Evolutionary conservation across 2,113 vertebrate species (phyloP).

Genomic region (Symphodus melops): DNA sequence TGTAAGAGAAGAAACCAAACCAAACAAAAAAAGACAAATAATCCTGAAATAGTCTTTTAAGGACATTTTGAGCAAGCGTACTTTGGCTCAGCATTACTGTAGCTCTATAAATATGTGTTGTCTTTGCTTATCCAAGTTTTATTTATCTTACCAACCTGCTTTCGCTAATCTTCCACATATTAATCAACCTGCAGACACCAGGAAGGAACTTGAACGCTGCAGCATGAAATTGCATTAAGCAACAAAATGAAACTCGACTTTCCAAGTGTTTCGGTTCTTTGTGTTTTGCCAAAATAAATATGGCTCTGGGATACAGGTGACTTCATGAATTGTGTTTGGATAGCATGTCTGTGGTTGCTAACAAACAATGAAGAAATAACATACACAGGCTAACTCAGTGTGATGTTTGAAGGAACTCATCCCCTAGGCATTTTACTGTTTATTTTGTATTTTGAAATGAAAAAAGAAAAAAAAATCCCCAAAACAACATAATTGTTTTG

Average conservation of each 20-base stretch:
- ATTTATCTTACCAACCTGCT: conserved; percentile 21
- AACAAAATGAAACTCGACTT: conserved; percentile 10
- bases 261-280: neutral
- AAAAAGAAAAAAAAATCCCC: neutral
- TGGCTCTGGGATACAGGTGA: conserved; percentile 36
- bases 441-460: neutral
- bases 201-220: conserved; percentile 6
- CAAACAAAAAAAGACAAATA: neutral
- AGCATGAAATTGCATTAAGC: conserved; percentile 21
- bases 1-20: conserved; percentile 13
- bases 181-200: conserved; percentile 17
- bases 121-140: conserved; percentile 25
- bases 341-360: conserved; percentile 53
- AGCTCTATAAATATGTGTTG: conserved; percentile 38
- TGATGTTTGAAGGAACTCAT: neutral
- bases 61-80: conserved; percentile 4
- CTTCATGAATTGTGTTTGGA: conserved; percentile 42
- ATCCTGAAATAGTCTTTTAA: conserved; percentile 38
- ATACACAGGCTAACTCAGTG: conserved; percentile 3
- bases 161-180: conserved; percentile 26
- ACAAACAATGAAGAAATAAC: conserved; percentile 42
- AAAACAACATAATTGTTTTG: neutral
- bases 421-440: conserved; percentile 4
- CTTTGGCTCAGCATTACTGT: conserved; percentile 11
- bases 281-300: conserved; percentile 46